Evolutionary conservation across 1,140 invertebrate genomes (phyloP), one percentile per base, ranked within the genome.

Genomic region (Reticulitermes speratus): DNA sequence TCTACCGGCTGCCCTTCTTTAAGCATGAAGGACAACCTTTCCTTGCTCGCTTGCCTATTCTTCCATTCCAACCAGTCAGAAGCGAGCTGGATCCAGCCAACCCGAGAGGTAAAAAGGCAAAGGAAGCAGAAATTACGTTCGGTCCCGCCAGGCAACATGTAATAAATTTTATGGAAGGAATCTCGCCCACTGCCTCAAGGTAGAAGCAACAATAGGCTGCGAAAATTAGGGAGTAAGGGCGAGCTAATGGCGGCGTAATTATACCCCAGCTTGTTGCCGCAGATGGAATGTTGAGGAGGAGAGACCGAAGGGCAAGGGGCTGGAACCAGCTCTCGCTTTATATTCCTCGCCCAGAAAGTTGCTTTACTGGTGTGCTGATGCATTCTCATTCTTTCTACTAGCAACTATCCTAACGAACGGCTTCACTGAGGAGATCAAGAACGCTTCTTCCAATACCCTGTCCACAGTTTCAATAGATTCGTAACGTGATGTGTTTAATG

Each of bases 171-270:
- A 86, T 83, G 55, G 82, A 86, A 86, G 86, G 82, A 86, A 44
- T 75, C 38, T 44, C 44, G 65, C 55, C 86, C 86, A 44, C 14
- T 75, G 44, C 44, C 86, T 65, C 2, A 25, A 55, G 87, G 85
- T 45, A 82, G 52, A 45, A 30, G 59, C 75, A 86, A 88, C 87
- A 88, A 88, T 88, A 86, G 87, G 87, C 87, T 86, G 87, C 87
- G 87, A 88, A 88, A 88, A 88, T 88, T 88, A 88, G 87, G 87
- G 87, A 85, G 87, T 87, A 87, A 82, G 85, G 87, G 87, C 86
- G 87, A 88, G 87, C 87, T 88, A 88, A 88, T 88, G 86, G 87
- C 83, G 65, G 86, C 86, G 87, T 88, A 88, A 88, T 88, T 87
- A 88, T 84, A 88, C 87, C 55, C 87, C 83, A 84, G 87, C 81